These are phyloP conservation scores for Malurus leucopterus DNA, from an alignment of 2,797 vertebrate genomes.

Conservation along the genomic window DNA sequence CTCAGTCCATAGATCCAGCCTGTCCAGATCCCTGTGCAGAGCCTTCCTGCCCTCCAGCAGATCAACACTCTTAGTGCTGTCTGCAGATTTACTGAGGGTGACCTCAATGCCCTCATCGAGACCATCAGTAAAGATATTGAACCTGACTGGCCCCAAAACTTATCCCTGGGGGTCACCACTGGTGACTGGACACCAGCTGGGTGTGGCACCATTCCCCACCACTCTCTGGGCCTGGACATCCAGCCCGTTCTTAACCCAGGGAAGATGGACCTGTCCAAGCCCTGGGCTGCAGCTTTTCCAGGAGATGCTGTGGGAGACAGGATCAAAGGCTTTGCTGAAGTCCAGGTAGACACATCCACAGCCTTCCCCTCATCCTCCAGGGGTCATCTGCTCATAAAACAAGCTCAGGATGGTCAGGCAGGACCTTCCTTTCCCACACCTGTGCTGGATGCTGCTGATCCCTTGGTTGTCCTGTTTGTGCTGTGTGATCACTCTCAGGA, in stretches of 20 bases:
- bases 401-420: neutral
- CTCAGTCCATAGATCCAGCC: neutral
- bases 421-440: neutral
- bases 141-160: accelerated
- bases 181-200: neutral
- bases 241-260: neutral
- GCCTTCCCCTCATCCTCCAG: neutral
- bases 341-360: neutral
- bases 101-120: neutral
- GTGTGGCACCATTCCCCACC: neutral
- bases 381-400: neutral
- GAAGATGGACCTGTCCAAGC: neutral
- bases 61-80: accelerated
- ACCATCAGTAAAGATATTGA: neutral
- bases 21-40: neutral
- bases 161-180: neutral
- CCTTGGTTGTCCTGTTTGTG: neutral
- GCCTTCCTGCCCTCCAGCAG: neutral
- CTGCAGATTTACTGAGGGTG: neutral
- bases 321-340: neutral
- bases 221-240: neutral
- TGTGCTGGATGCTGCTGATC: neutral
- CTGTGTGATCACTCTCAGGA: neutral
- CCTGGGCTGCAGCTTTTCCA: neutral
- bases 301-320: neutral